A percentile compares a stretch with the other conserved stretches of the same genome.
Evolutionary conservation across 1,140 invertebrate species (phyloP).

Genomic region (Nilaparvata lugens): DNA sequence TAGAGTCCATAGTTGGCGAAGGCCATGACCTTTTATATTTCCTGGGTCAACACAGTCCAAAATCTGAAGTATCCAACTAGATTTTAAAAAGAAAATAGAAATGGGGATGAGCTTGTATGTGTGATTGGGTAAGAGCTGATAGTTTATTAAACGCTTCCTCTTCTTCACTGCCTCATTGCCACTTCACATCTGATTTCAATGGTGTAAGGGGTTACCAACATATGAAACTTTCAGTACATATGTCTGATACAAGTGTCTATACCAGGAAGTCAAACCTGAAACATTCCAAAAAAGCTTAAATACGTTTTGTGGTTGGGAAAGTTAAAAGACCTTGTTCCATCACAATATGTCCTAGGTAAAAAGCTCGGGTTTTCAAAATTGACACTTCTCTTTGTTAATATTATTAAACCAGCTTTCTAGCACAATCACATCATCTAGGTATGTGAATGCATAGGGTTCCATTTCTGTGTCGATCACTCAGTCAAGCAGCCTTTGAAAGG

Average conservation of each 20-base stretch:
- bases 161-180: conserved; percentile 4
- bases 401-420: too few species aligned
- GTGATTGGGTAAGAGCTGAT: conserved; percentile 18
- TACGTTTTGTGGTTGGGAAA: conserved; percentile 24
- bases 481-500: too few species aligned
- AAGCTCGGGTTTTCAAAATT: conserved; percentile 25
- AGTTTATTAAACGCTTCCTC: conserved; percentile 24
- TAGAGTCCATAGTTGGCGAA: too few species aligned
- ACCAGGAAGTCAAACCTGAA: conserved; percentile 28
- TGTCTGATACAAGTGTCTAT: too few species aligned
- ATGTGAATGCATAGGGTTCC: too few species aligned
- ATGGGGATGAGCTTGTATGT: too few species aligned
- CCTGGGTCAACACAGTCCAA: conserved; percentile 27
- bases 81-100: too few species aligned
- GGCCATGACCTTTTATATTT: conserved; percentile 26
- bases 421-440: too few species aligned
- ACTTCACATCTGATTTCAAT: too few species aligned
- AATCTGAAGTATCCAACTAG: conserved; percentile 27
- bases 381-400: too few species aligned
- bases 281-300: conserved; percentile 24
- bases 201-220: too few species aligned
- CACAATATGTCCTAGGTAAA: conserved; percentile 1
- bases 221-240: conserved; percentile 29
- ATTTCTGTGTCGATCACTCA: too few species aligned
- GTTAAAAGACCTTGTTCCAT: neutral